Base-by-base conservation (phyloP, 2,113 vertebrate genomes). In the Oxygymnocypris stewartii region DNA sequence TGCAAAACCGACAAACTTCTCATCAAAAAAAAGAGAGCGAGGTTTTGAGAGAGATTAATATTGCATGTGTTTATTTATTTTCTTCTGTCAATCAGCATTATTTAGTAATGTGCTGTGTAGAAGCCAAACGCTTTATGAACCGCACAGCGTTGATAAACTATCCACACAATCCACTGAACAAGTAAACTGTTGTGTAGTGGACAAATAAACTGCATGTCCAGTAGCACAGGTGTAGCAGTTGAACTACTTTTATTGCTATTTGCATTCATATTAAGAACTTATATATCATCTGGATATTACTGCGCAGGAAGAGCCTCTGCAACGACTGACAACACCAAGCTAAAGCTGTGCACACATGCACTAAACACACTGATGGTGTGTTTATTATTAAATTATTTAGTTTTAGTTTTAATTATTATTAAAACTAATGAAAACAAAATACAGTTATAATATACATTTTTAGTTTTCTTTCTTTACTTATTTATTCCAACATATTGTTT, bases 291-390 rank as follows among this genome's bases (percentile, higher is more conserved):
- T 13, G 11, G 23, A 25, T 16, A 12, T 47, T 44, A 42, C 73
- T 75, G 23, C 2, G 7, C 20, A 75, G 23, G 4, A 75, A 75
- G 23, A 42, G 2, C 2, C 4, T 25, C 71, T n/a, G 4, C 23
- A 44, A 44, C 13, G 10, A 73, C 18, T 23, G 37, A 73, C 13
- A 35, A 3, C 25, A 8, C 6, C 6, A 35, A 63, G 2, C 61
- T 35, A 69, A 35, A 69, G 65, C 28, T 69, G 65, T 16, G 28
- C 31, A 31, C 31, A 18, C 14, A 37, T 20, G 23, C 18, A 73
- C 69, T 73, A 42, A 73, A 73, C 69, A 71, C 31, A 40, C 18
- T 10, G 69, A 73, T 42, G 67, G 37, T n/a, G 69, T n/a, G n/a
- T n/a, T n/a, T n/a, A n/a, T n/a, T n/a, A n/a, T n/a, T n/a, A n/a